phyloP scores from a whole-genome alignment of 1,140 invertebrate genomes.

The Dendrolimus kikuchii region DNA sequence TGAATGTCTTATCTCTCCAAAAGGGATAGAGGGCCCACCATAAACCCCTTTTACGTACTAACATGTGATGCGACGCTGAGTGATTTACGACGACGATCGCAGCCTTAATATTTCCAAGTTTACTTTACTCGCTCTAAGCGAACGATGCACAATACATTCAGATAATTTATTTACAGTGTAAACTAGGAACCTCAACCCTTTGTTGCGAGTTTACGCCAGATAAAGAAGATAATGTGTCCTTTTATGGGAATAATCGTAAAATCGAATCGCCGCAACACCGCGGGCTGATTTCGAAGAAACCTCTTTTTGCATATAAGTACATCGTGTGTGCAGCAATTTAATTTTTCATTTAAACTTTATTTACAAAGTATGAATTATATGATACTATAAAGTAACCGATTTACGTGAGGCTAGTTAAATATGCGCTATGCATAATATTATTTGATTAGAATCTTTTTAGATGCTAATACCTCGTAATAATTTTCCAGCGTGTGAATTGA shows the following conservation, averaged over 20 bases:
- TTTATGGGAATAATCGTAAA: conserved; percentile 61
- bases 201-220: conserved; percentile 58
- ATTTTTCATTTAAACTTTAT: no score
- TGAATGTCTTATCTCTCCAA: conserved; percentile 36
- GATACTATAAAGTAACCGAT: no score
- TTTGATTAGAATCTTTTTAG: no score
- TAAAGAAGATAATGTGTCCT: conserved; percentile 65
- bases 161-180: conserved; percentile 65
- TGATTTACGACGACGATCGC: conserved; percentile 50
- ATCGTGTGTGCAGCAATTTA: no score
- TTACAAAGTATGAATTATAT: no score
- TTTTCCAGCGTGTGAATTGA: no score
- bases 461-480: no score
- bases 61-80: conserved; percentile 34
- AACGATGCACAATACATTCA: conserved; percentile 42
- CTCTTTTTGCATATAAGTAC: no score
- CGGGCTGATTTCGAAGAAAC: conserved; percentile 27
- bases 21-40: conserved; percentile 33
- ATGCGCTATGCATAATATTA: no score
- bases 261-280: conserved; percentile 24
- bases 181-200: conserved; percentile 62
- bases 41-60: conserved; percentile 46
- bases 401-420: no score
- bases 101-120: conserved; percentile 48
- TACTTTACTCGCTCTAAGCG: conserved; percentile 53